Conservation (phyloP, 2,888 invertebrate species). For the Morpho achilles region DNA sequence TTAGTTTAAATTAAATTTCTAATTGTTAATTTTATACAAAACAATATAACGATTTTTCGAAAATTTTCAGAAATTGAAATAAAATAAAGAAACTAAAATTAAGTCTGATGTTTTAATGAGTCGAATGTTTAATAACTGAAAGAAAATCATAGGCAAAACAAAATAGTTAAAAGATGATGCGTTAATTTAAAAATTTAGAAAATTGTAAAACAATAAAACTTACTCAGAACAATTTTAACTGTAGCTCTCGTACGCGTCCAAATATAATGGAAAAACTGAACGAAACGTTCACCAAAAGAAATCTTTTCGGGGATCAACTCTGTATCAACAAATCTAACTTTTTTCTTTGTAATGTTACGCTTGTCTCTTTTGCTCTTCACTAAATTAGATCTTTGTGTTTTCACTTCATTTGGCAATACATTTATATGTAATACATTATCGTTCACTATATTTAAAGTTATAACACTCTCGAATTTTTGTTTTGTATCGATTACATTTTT, state of each 20-base stretch:
- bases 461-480: conserved; percentile 30
- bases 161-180: neutral
- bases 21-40: too few species aligned
- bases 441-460: conserved; percentile 33
- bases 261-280: conserved; percentile 51
- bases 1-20: too few species aligned
- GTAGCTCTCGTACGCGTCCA: conserved; percentile 52
- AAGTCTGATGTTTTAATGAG: too few species aligned
- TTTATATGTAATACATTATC: conserved; percentile 34
- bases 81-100: too few species aligned
- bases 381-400: conserved; percentile 55
- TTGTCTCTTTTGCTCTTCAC: conserved; percentile 47
- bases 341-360: conserved; percentile 51
- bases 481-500: conserved; percentile 47
- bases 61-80: too few species aligned
- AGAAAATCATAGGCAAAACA: conserved; percentile 1
- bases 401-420: conserved; percentile 45
- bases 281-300: conserved; percentile 52
- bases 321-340: conserved; percentile 58
- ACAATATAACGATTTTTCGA: too few species aligned
- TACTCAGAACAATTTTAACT: conserved; percentile 52
- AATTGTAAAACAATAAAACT: conserved; percentile 33
- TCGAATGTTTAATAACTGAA: neutral
- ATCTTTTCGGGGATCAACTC: conserved; percentile 40
- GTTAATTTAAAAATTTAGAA: neutral